Conservation (phyloP, 1,140 invertebrate species). For the Samia ricini region DNA sequence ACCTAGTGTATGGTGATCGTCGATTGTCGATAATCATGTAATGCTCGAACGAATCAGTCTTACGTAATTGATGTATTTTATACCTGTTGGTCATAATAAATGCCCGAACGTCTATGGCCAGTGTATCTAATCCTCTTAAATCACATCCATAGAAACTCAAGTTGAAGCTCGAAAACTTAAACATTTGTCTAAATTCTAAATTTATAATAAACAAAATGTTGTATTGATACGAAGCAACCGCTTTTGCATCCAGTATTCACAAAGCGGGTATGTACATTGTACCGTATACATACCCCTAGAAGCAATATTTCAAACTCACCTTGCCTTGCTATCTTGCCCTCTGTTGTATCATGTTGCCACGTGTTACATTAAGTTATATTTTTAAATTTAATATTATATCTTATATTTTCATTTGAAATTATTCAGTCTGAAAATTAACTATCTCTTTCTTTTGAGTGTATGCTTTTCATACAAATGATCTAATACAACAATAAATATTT, state of each 20-base stretch:
- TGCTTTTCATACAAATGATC: too few species aligned
- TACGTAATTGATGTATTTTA: too few species aligned
- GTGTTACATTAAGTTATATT: neutral
- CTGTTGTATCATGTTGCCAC: constrained; percentile 33
- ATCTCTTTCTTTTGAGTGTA: too few species aligned
- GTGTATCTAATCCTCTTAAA: neutral
- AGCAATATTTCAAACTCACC: constrained; percentile 40
- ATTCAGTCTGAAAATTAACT: too few species aligned
- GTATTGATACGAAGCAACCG: constrained; percentile 18
- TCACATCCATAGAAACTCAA: neutral
- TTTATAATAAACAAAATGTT: neutral
- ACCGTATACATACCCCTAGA: constrained; percentile 7
- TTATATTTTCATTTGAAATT: neutral
- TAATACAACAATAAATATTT: too few species aligned
- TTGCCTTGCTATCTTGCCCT: constrained; percentile 24
- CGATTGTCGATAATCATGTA: too few species aligned
- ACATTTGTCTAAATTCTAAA: neutral
- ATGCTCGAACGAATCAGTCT: too few species aligned
- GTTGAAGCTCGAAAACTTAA: neutral
- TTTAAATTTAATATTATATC: neutral
- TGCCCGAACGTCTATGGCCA: neutral
- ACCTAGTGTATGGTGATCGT: too few species aligned
- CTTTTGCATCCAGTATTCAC: constrained; percentile 8
- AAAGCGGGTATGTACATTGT: constrained; percentile 13
- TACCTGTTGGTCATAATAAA: too few species aligned